Base-by-base conservation (phyloP, 2,797 vertebrate species). In the Chromobotia macracanthus region DNA sequence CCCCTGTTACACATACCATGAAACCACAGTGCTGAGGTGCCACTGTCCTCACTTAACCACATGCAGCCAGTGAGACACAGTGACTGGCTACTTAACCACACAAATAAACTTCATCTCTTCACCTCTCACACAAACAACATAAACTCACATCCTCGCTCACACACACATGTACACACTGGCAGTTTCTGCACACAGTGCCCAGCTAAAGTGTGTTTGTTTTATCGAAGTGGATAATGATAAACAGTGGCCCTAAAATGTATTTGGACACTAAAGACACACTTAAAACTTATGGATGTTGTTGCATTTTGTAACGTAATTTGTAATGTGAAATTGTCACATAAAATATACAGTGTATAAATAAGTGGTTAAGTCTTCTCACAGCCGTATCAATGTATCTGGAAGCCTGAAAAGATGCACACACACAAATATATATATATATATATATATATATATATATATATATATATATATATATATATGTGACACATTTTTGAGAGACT, bases 181-280 rank as follows among this genome's bases (percentile, higher is more conserved):
- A 18, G 41, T 41, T 38, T 53, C 53, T 56, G 56, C 70, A 58
- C 35, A 41, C 51, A n/a, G 21, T 66, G 10, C 21, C 12, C 75
- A 76, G 79, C 70, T 78, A 68, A n/a, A 16, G 21, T 63, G 44
- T 84, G 83, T 87, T 88, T 87, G 80, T 87, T 89, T 88, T 85
- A 55, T 12, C 81, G 83, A 61, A 64, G 66, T 84, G 77, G 76
- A 83, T 91, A 87, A 89, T 87, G 81, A 84, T 85, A 80, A 72
- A 77, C 28, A 25, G 11, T 60, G 19, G 9, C 21, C 21, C 4
- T 58, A 15, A 58, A 25, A 25, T 58, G 3, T 58, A 9, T 21
- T 21, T 0, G 53, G 55, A 56, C 55, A 12, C 19, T 56, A 23
- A 56, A 56, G 55, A 56, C 55, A 58, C 21, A 21, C 21, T 61